These are phyloP conservation scores for Cydia pomonella DNA, from an alignment of 1,140 invertebrate genomes.

Conservation along the genomic window DNA sequence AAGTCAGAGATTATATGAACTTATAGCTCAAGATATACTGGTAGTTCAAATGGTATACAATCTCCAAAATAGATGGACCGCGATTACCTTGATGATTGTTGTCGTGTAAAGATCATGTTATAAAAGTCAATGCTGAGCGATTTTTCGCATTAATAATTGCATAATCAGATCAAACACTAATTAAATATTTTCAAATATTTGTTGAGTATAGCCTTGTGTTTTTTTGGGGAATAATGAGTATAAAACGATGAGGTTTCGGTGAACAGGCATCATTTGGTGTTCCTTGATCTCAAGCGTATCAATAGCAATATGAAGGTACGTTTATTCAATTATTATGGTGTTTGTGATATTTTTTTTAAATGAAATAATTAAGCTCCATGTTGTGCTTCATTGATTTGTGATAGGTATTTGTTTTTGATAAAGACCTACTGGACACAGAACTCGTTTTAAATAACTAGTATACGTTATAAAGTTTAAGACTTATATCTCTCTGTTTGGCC, in stretches of 20 bases:
- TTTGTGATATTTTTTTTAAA: neutral
- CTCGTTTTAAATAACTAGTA: no score
- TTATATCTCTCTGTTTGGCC: no score
- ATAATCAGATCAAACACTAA: constrained; percentile 41
- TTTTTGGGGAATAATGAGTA: constrained; percentile 35
- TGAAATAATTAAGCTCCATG: neutral
- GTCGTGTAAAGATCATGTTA: neutral
- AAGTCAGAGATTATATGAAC: neutral
- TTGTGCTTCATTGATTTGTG: no score
- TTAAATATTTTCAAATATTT: constrained; percentile 47
- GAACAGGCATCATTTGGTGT: neutral
- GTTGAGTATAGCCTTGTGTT: constrained; percentile 33
- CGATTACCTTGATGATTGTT: neutral
- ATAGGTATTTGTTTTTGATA: no score
- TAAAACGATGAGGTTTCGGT: constrained; percentile 35
- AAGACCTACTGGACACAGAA: no score
- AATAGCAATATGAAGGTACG: constrained; percentile 26
- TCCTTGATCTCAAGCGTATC: constrained; percentile 12
- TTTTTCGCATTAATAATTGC: constrained; percentile 42
- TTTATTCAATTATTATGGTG: neutral
- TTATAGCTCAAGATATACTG: neutral
- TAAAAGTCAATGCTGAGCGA: neutral
- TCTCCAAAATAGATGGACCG: neutral
- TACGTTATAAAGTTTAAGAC: no score
- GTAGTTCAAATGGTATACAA: no score